Evolutionary conservation across 2,888 invertebrate species (phyloP).

Genomic region (Troides aeacus): DNA sequence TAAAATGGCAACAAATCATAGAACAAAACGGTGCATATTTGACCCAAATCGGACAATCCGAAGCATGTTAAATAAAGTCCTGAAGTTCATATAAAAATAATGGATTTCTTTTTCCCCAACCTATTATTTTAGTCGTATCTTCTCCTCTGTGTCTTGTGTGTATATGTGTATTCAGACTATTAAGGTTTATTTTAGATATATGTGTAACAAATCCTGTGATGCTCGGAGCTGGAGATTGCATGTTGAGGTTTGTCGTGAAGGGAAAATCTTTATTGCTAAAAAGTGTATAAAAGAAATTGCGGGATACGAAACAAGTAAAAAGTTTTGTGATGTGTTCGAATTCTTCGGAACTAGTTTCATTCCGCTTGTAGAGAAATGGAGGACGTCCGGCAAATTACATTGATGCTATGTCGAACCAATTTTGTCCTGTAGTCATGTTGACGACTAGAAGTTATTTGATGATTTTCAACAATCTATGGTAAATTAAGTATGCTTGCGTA

Average conservation of each 20-base stretch:
- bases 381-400: not conserved
- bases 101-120: no score
- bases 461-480: not conserved
- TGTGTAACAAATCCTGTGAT: not conserved
- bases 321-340: constrained; percentile 1
- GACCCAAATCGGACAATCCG: no score
- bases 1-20: no score
- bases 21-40: no score
- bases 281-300: constrained; percentile 1
- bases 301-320: not conserved
- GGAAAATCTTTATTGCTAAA: constrained; percentile 1
- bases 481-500: no score
- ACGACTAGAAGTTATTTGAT: not conserved
- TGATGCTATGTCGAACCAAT: not conserved
- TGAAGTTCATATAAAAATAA: no score
- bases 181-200: not conserved
- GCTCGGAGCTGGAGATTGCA: not conserved
- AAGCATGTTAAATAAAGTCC: no score
- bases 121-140: no score
- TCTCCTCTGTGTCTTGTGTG: no score
- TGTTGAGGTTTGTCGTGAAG: not conserved
- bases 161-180: not conserved
- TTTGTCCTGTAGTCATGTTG: not conserved
- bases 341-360: not conserved
- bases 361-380: not conserved